These are phyloP conservation scores for Thrips palmi DNA, from an alignment of 1,140 invertebrate species.

Conservation along the genomic window DNA sequence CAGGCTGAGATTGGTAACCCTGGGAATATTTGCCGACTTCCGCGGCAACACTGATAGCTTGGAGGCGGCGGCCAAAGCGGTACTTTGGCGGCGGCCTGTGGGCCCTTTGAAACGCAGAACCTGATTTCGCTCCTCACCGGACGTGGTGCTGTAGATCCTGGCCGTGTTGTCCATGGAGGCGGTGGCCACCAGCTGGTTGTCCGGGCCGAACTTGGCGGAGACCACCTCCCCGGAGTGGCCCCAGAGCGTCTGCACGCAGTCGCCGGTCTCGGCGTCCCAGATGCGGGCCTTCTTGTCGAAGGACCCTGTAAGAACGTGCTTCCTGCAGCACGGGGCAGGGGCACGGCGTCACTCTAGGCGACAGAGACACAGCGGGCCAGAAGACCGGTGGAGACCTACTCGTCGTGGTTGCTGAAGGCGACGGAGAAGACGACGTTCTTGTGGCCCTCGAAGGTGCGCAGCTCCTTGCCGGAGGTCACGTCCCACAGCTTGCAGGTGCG, in stretches of 20 bases:
- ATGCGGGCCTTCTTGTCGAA: constrained; percentile 62
- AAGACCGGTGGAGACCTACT: constrained; percentile 28
- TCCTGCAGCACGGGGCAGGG: constrained; percentile 27
- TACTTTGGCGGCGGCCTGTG: too few relatives aligned
- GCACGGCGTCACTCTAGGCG: too few relatives aligned
- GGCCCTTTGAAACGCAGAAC: too few relatives aligned
- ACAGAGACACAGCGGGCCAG: too few relatives aligned
- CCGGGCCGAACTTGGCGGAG: constrained; percentile 41
- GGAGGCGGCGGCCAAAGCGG: too few relatives aligned
- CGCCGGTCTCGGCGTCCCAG: constrained; percentile 44
- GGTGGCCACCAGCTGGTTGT: constrained; percentile 39
- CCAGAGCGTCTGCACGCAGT: constrained; percentile 44
- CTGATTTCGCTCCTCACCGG: too few relatives aligned
- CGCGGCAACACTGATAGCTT: too few relatives aligned
- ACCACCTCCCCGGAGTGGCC: constrained; percentile 59
- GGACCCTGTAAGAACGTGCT: constrained; percentile 55
- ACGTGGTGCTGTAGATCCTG: constrained; percentile 45
- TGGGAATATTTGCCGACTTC: too few relatives aligned
- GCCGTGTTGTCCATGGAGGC: constrained; percentile 58
- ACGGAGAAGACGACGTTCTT: constrained; percentile 66
- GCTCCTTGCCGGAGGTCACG: constrained; percentile 46
- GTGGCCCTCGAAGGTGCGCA: constrained; percentile 49
- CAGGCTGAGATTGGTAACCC: too few relatives aligned
- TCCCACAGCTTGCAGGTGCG: constrained; percentile 70
- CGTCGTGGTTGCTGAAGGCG: constrained; percentile 52